These are phyloP conservation scores for Glandiceps talaboti DNA, from an alignment of 53 echinoderm and acorn worm genomes.

Conservation along the genomic window DNA sequence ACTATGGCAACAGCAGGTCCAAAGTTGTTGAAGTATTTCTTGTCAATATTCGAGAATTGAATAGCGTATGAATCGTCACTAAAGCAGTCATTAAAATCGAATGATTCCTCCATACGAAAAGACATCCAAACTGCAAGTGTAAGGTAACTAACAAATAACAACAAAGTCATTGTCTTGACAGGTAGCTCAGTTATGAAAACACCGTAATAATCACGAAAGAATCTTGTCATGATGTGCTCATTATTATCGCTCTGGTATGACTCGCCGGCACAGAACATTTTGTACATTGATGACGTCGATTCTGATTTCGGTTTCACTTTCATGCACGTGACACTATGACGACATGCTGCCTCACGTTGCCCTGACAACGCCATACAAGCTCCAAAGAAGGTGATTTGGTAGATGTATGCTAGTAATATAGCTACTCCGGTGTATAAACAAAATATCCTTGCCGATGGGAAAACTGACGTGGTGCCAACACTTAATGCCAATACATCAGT, in stretches of 20 bases:
- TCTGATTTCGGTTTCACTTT: conserved; percentile 44
- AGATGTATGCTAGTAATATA: conserved; percentile 32
- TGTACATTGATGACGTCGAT: no score
- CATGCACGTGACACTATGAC: conserved; percentile 36
- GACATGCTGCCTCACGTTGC: conserved; percentile 21
- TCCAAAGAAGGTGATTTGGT: conserved; percentile 50
- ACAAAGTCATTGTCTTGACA: conserved; percentile 13
- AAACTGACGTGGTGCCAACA: conserved; percentile 25
- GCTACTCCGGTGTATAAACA: conserved; percentile 44
- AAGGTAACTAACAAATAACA: conserved; percentile 23
- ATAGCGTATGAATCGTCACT: conserved; percentile 35
- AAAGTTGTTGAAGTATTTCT: conserved; percentile 17
- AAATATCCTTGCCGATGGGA: conserved; percentile 36
- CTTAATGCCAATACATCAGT: conserved; percentile 48
- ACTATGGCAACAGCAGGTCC: conserved; percentile 26
- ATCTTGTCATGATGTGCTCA: conserved; percentile 5
- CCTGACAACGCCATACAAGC: conserved; percentile 49
- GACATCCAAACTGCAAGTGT: conserved; percentile 28
- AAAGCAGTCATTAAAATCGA: conserved; percentile 31
- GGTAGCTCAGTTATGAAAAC: conserved; percentile 18
- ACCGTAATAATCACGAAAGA: conserved; percentile 18
- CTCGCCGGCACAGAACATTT: no score
- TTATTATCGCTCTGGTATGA: background rate
- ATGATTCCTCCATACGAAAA: conserved; percentile 31
- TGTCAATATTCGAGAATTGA: conserved; percentile 12